Percentiles rank a stretch among this genome's conserved stretches.
phyloP scores from a whole-genome alignment of 2,113 vertebrate genomes.

The Pseudorectes ferrugineus region DNA sequence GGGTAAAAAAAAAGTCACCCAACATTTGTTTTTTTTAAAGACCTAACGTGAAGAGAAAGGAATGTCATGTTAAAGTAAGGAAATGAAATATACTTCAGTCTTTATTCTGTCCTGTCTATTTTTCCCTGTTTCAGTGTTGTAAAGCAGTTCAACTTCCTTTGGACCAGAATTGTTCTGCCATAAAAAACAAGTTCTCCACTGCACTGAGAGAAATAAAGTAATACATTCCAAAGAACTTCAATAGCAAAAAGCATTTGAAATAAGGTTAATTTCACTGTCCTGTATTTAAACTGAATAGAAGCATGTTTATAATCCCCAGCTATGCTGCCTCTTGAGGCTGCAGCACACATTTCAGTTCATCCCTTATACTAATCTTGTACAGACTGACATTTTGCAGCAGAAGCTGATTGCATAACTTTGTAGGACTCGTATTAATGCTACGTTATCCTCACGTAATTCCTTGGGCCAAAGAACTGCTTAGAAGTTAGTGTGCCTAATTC shows the following conservation, averaged over 20 bases:
- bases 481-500: not conserved
- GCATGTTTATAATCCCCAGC: not conserved
- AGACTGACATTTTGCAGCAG: not conserved
- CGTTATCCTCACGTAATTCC: not conserved
- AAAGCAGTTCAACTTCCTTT: not conserved
- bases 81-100: not conserved
- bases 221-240: not conserved
- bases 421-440: not conserved
- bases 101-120: not conserved
- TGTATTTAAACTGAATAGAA: not conserved
- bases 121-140: not conserved
- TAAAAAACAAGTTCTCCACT: not conserved
- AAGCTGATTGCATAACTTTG: not conserved
- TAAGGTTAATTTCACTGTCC: not conserved
- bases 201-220: not conserved
- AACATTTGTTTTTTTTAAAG: not conserved
- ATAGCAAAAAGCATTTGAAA: not conserved
- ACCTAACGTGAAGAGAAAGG: not conserved
- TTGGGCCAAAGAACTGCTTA: not conserved
- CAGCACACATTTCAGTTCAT: not conserved
- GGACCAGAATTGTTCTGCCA: not conserved
- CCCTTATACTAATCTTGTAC: not conserved
- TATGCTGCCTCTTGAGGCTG: not conserved
- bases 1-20: not conserved
- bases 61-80: not conserved